These are phyloP conservation scores for Apodemus sylvaticus DNA, from an alignment of 2,113 vertebrate genomes.

Conservation along the genomic window DNA sequence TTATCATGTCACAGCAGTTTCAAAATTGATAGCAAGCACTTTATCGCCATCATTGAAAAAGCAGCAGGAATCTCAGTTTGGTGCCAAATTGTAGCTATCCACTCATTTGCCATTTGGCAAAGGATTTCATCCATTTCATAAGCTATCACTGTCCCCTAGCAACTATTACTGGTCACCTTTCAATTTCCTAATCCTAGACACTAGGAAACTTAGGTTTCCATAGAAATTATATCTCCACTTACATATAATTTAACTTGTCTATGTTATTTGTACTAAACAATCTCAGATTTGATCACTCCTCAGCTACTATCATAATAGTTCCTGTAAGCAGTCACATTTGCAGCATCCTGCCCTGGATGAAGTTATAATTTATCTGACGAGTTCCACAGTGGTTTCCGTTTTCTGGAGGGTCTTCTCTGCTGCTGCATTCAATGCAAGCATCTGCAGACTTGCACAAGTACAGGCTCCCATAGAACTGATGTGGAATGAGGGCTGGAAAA, in stretches of 20 bases:
- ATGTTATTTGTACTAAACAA: conserved; percentile 46
- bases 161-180: conserved; percentile 48
- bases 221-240: conserved; percentile 66
- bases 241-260: conserved; percentile 43
- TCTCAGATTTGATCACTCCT: conserved; percentile 38
- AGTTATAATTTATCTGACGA: not conserved
- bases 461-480: not conserved
- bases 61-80: conserved; percentile 61
- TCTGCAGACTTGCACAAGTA: not conserved
- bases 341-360: not conserved
- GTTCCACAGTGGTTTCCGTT: not conserved
- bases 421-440: not conserved
- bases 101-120: conserved; percentile 73
- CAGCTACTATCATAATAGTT: conserved; percentile 31
- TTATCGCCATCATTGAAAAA: conserved; percentile 51
- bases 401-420: not conserved
- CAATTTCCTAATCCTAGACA: conserved; percentile 70
- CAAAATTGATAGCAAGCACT: conserved; percentile 63
- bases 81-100: conserved; percentile 56
- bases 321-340: conserved; percentile 3
- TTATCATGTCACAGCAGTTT: conserved; percentile 53
- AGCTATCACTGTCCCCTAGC: not conserved
- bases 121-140: conserved; percentile 40
- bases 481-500: not conserved
- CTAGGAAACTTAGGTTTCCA: conserved; percentile 64